A percentile compares a stretch with the other conserved stretches of the same genome.
These are phyloP conservation scores for Subacronicta megacephala DNA, from an alignment of 2,888 invertebrate genomes.

Conservation along the genomic window DNA sequence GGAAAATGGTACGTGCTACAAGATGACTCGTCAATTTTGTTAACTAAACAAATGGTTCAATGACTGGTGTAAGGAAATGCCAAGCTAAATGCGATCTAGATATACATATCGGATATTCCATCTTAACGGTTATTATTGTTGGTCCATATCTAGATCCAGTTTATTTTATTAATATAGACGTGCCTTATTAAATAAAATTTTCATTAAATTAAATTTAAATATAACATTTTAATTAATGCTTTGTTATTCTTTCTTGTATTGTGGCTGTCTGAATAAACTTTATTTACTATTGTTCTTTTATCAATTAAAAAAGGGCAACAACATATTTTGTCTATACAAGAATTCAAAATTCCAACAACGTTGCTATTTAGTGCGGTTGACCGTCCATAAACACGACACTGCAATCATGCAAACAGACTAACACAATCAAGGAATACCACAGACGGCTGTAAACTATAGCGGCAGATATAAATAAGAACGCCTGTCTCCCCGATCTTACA, in stretches of 20 bases:
- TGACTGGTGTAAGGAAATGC: conserved; percentile 26
- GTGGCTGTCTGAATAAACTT: too few species aligned
- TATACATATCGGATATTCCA: conserved; percentile 6
- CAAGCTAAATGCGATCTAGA: conserved; percentile 23
- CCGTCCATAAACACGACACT: conserved; percentile 61
- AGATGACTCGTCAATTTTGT: conserved; percentile 35
- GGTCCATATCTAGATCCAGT: background rate
- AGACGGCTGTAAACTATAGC: conserved; percentile 72
- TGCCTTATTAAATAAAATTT: too few species aligned
- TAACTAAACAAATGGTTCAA: conserved; percentile 22
- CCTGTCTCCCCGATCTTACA: conserved; percentile 69
- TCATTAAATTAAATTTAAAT: too few species aligned
- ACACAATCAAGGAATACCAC: conserved; percentile 78
- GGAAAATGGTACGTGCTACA: conserved; percentile 26
- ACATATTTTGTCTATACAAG: too few species aligned
- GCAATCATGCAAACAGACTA: conserved; percentile 77
- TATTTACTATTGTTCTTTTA: too few species aligned
- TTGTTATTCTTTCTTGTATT: too few species aligned
- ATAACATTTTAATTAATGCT: too few species aligned
- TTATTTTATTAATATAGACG: too few species aligned
- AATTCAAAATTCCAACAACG: conserved; percentile 54
- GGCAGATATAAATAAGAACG: conserved; percentile 77
- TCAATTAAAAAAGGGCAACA: too few species aligned
- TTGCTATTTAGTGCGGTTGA: conserved; percentile 60
- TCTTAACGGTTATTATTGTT: background rate